Conservation (phyloP, 2,888 invertebrate species). For the Nephrotoma flavescens region DNA sequence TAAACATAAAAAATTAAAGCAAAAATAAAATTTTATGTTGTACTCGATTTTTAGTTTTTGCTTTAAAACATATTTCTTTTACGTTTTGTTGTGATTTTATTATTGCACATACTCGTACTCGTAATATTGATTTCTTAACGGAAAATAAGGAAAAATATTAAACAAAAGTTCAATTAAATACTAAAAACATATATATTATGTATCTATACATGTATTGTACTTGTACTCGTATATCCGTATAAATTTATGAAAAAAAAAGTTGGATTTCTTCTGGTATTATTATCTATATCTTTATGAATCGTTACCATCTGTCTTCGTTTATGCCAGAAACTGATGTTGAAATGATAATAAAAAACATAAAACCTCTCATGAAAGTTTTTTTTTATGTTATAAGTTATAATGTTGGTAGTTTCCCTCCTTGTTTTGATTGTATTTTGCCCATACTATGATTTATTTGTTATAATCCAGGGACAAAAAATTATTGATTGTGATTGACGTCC, state of each 20-base stretch:
- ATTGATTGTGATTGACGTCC: neutral
- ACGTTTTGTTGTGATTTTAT: neutral
- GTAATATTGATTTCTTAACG: neutral
- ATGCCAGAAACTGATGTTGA: neutral
- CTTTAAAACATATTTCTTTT: neutral
- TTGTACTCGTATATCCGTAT: neutral
- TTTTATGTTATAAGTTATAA: neutral
- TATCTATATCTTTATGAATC: neutral
- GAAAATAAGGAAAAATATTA: neutral
- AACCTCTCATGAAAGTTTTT: neutral
- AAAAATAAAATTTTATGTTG: too few relatives aligned
- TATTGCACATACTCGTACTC: neutral
- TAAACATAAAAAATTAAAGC: neutral
- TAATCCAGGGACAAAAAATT: neutral
- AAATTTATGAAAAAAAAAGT: neutral
- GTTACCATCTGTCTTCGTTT: neutral
- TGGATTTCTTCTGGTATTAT: neutral
- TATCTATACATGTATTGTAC: too few relatives aligned
- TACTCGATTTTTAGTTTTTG: neutral
- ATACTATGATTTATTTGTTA: neutral
- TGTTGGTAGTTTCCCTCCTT: neutral
- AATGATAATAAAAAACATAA: neutral
- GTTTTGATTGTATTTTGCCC: neutral
- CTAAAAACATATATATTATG: neutral
- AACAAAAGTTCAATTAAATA: neutral